Base-by-base conservation (phyloP, 2,797 vertebrate genomes). In the Antennarius maculatus region DNA sequence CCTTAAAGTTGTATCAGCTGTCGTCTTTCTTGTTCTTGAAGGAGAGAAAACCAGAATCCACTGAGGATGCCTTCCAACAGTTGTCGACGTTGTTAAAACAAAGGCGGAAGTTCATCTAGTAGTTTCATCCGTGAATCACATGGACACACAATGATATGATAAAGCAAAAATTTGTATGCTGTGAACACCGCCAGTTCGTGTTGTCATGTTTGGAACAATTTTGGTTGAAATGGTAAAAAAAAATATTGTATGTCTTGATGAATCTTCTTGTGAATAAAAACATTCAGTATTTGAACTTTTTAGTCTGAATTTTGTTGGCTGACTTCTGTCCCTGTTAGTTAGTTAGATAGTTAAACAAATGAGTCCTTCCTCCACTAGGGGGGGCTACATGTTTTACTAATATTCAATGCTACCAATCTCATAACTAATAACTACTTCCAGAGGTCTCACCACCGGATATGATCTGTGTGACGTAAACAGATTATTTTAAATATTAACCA, bases 351-450 rank as follows among this genome's bases (percentile, higher is more conserved):
- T n/a, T n/a, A n/a, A n/a, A n/a, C n/a, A n/a, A n/a, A n/a, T n/a
- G n/a, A n/a, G n/a, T n/a, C 2, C 23, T 23, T 47, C 18, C 10
- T 66, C 63, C 92, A 90, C 77, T 61, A 89, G 91, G 77, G 86
- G 89, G 88, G 66, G 7, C 57, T 52, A 6, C 42, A 42, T 60
- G 3, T 53, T 64, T 55, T 23, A 27, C 11, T 9, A 17, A 52
- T 62, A 72, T 56, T 53, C 28, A 47, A 42, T 80, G 66, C 23
- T 23, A 76, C 74, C 61, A 69, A 75, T 77, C 23, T 77, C 51
- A 53, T 73, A 58, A 70, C 67, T 52, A 23, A 23, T 23, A 23
- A 23, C 23, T 23, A 23, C 23, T 23, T 23, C 23, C 23, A 23
- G 23, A 23, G 23, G 23, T 41, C 45, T 73, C 28, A 71, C 58